Evolutionary conservation across 1,140 invertebrate genomes (phyloP).

Genomic region (Atta cephalotes): DNA sequence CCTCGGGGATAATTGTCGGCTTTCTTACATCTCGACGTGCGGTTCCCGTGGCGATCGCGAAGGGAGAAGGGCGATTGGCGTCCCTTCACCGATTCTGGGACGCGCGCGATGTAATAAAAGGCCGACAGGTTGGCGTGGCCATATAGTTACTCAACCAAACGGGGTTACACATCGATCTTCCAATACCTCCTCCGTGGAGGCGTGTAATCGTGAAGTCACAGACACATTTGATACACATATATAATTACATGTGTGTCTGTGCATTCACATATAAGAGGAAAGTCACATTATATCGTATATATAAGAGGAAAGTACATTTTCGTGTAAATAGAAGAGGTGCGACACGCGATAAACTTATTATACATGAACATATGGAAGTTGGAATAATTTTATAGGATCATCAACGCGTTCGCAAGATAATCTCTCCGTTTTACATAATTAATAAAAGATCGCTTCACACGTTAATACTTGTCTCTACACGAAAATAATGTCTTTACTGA

Average conservation of each 20-base stretch:
- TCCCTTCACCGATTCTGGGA: constrained; percentile 65
- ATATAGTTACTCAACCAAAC: constrained; percentile 66
- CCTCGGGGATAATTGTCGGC: constrained; percentile 57
- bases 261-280: neutral
- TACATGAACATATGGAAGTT: neutral
- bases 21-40: constrained; percentile 51
- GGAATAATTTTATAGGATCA: neutral
- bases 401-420: neutral
- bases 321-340: constrained; percentile 4
- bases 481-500: too few species aligned
- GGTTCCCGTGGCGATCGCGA: constrained; percentile 34
- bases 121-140: constrained; percentile 24
- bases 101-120: constrained; percentile 64
- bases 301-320: constrained; percentile 16
- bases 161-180: constrained; percentile 66
- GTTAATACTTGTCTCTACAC: neutral
- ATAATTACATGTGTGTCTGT: neutral
- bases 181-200: constrained; percentile 22
- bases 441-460: neutral
- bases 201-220: constrained; percentile 37
- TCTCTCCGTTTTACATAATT: neutral
- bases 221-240: constrained; percentile 4
- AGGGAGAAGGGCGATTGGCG: constrained; percentile 23
- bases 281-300: neutral
- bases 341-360: constrained; percentile 19